Base-by-base conservation (phyloP, 2,113 vertebrate species). In the Sclerurus mexicanus region DNA sequence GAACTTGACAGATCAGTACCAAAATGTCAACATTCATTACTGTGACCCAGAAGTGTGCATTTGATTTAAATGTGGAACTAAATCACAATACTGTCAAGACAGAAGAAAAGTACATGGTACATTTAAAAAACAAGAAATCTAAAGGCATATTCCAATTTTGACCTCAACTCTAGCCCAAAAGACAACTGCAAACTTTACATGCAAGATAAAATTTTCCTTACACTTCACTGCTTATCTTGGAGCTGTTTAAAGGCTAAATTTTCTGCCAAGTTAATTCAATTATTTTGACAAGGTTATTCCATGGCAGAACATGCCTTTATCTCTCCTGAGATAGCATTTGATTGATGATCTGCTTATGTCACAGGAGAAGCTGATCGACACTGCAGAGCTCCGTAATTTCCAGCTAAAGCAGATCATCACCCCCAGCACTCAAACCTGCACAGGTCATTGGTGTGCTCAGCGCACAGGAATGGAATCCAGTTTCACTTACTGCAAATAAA, bases 261-360 rank as follows among this genome's bases (percentile, higher is more conserved):
- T 79, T 79, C 84, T 91, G 74, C 35, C 31, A 89, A 56, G 68
- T 76, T 91, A 85, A 60, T 64, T 91, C 83, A 86, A 69, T 68
- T 87, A 96, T 67, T 85, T 89, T 91, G 80, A 91, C 94, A 95
- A 95, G 76, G 83, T 81, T 91, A 53, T 56, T 67, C 72, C 14
- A 5, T 58, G 44, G 60, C 3, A 82, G 20, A 84, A 56, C 24
- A 67, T 55, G 60, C 47, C 47, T 90, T 95, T 94, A 71, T 94
- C 87, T 86, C 63, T 88, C 40, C 64, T 60, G 50, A 4, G 5
- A 47, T 72, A 64, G 12, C 33, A 30, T 80, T 90, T 91, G 59
- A 73, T 74, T 85, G 59, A 92, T 76, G 66, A 58, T 67, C 39
- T 64, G 44, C 39, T 52, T 50, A 10, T 68, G 53, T 47, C 84